phyloP scores from a whole-genome alignment of 2,797 vertebrate genomes.

The Vultur gryphus region DNA sequence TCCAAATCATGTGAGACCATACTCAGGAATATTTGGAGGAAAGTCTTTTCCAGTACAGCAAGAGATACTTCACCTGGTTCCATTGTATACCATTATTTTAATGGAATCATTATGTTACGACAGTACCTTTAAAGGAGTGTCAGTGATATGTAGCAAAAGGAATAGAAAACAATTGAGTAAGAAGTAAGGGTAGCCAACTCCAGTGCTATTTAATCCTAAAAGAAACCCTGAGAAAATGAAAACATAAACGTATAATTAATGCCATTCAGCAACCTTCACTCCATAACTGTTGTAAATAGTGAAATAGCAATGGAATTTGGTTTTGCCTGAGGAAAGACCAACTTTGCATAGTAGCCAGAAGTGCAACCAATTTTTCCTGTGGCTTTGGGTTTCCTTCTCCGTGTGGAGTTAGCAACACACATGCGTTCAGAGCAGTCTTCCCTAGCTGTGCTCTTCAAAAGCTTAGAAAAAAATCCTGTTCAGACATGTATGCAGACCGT shows the following conservation, averaged over 20 bases:
- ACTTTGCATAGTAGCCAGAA: background rate
- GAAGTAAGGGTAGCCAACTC: background rate
- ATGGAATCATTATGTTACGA: background rate
- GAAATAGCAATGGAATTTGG: background rate
- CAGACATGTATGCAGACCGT: background rate
- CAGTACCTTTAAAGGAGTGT: background rate
- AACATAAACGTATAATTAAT: background rate
- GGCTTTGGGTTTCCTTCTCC: background rate
- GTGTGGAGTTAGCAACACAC: background rate
- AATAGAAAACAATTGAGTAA: background rate
- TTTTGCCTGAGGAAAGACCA: background rate
- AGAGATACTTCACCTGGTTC: background rate
- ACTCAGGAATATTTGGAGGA: background rate
- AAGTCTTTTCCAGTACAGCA: background rate
- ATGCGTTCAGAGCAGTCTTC: accelerated
- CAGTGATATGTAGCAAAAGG: background rate
- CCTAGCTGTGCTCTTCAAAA: background rate
- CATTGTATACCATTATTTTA: background rate
- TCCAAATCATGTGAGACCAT: background rate
- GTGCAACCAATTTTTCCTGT: accelerated
- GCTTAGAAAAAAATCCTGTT: background rate
- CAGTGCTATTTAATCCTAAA: background rate
- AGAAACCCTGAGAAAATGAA: background rate
- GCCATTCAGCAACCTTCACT: background rate
- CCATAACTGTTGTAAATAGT: background rate